Evolutionary conservation across 1,140 invertebrate species (phyloP), one percentile per base, ranked within the genome.

Genomic region (Drosophila biarmipes): DNA sequence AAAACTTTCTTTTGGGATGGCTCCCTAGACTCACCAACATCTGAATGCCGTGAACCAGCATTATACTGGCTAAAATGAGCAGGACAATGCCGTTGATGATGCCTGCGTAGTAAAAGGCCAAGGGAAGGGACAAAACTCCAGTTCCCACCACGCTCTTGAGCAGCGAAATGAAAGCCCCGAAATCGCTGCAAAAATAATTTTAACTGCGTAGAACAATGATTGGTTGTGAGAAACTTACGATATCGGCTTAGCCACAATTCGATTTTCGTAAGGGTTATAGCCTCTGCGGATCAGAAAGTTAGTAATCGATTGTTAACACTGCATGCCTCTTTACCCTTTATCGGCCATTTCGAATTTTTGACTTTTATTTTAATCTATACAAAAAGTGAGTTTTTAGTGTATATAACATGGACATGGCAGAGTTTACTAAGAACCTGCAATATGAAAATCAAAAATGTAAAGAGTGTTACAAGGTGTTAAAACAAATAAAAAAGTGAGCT

Each of bases 41-140:
- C n/a, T 72, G 46, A 5, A 81, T 72, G 2, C 73, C 78, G 55
- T 80, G 64, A 4, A 76, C 67, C 6, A 81, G 14, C 15, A 81
- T 1, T 3, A 45, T 21, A 0, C 29, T 52, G 0, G 1, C 0
- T 2, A 73, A 0, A 0, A 43, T n/a, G 7, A 68, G 63, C 19
- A 80, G 5, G 0, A 81, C 0, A 2, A 21, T 8, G 0, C 57
- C 79, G n/a, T 19, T 67, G 3, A 64, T 0, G 4, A 67, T 17
- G 0, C 79, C 78, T 8, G 49, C 43, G 0, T 21, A 63, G 14
- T 11, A 14, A 17, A 76, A 80, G 12, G 67, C 56, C n/a, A 68
- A 7, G 1, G 79, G 78, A 10, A 81, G 34, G 24, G 78, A 57
- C 48, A 81, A 45, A 24, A 67, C 51, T 10, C 79, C 79, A 0